Conservation (phyloP, 2,797 vertebrate species). For the Rhinella marina region DNA sequence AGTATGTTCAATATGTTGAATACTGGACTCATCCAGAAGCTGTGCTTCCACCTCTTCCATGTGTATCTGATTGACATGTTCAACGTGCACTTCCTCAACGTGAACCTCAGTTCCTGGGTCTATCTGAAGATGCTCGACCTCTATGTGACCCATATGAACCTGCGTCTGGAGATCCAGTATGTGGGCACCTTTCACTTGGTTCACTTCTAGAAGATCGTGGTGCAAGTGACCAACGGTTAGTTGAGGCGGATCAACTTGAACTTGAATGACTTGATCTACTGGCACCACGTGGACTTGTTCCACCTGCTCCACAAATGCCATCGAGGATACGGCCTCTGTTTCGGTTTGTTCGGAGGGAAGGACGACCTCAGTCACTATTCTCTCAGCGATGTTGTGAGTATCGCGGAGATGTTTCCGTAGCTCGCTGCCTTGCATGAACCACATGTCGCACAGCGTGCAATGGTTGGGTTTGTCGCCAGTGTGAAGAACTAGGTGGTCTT, state of each 20-base stretch:
- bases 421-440: constrained; percentile 94
- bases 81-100: constrained; percentile 81
- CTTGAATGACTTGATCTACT: constrained; percentile 81
- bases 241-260: constrained; percentile 82
- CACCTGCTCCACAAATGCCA: constrained; percentile 83
- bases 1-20: constrained; percentile 72
- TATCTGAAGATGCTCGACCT: constrained; percentile 83
- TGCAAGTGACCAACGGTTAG: constrained; percentile 87
- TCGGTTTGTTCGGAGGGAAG: constrained; percentile 77
- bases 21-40: constrained; percentile 72
- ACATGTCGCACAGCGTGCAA: constrained; percentile 94
- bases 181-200: constrained; percentile 75
- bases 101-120: constrained; percentile 81
- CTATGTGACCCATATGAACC: constrained; percentile 85
- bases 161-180: constrained; percentile 79
- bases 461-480: constrained; percentile 97
- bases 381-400: constrained; percentile 82
- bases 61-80: constrained; percentile 81
- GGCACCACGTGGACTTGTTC: constrained; percentile 85
- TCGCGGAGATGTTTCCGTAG: constrained; percentile 87
- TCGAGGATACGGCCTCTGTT: constrained; percentile 79
- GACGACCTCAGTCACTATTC: constrained; percentile 77
- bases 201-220: constrained; percentile 84
- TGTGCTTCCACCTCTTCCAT: constrained; percentile 80
- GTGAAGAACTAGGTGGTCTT: constrained; percentile 95